Evolutionary conservation across 2,797 vertebrate species (phyloP).

Genomic region (Hypotaenidia philippensis): DNA sequence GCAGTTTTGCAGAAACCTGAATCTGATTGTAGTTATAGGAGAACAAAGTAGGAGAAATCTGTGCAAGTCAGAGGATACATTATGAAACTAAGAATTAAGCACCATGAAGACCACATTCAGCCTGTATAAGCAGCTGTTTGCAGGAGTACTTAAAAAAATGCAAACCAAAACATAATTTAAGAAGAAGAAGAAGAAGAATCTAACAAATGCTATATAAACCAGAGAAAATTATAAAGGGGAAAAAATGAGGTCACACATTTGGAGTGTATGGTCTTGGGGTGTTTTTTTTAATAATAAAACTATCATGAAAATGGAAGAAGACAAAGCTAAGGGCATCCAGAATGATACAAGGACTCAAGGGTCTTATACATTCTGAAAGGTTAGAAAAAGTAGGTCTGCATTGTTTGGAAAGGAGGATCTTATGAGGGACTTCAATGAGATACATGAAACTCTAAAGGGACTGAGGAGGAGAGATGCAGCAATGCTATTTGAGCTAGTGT

Average conservation of each 20-base stretch:
- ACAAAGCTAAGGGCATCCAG: background rate
- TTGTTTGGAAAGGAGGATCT: constrained; percentile 30
- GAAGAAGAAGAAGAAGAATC: too few relatives aligned
- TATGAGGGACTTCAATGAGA: background rate
- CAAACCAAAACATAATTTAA: background rate
- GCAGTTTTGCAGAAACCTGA: background rate
- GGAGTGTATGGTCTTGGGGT: background rate
- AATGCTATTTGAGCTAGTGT: background rate
- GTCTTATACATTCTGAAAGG: constrained; percentile 10
- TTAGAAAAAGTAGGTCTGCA: constrained; percentile 8
- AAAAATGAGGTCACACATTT: background rate
- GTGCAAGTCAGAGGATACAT: background rate
- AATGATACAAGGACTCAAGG: background rate
- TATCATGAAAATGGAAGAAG: background rate
- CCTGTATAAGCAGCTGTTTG: background rate
- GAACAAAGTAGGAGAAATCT: background rate
- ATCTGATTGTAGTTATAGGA: background rate
- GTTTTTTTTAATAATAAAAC: background rate
- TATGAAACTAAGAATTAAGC: background rate
- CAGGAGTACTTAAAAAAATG: background rate
- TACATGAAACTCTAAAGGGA: background rate
- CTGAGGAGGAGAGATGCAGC: background rate
- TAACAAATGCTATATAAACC: background rate
- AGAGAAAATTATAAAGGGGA: background rate
- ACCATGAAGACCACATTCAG: background rate